Percentiles rank a stretch among this genome's conserved stretches.
Conservation (phyloP, 2,888 invertebrate genomes). For the Myopa tessellatipennis region DNA sequence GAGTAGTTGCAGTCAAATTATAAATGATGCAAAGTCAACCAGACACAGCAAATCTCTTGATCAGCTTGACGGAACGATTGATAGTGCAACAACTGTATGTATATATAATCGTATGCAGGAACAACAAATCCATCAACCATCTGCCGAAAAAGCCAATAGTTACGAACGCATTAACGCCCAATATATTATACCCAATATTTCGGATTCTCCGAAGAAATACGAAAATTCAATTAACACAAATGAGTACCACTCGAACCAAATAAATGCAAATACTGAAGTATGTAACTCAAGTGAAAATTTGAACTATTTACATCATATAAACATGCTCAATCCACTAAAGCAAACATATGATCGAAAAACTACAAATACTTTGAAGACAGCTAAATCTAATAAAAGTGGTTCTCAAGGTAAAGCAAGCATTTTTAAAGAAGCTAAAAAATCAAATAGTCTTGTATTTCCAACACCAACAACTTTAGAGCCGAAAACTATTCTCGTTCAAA, state of each 20-base stretch:
- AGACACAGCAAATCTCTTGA: constrained; percentile 86
- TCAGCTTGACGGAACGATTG: constrained; percentile 72
- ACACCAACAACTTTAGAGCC: neutral
- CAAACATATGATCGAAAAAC: constrained; percentile 40
- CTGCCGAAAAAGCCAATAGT: neutral
- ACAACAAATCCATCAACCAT: constrained; percentile 18
- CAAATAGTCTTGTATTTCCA: constrained; percentile 38
- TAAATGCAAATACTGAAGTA: no score
- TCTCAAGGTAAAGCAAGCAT: constrained; percentile 71
- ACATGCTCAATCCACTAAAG: constrained; percentile 64
- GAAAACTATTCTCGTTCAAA: constrained; percentile 37
- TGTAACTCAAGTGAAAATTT: constrained; percentile 54
- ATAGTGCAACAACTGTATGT: constrained; percentile 66
- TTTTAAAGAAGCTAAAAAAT: constrained; percentile 63
- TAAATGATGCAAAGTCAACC: constrained; percentile 73
- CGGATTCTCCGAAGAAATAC: constrained; percentile 75
- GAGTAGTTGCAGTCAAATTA: constrained; percentile 54
- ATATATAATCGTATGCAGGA: constrained; percentile 41
- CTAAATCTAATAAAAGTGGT: constrained; percentile 67
- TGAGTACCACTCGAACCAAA: neutral
- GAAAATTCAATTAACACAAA: constrained; percentile 71
- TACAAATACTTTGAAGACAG: constrained; percentile 64
- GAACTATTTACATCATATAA: constrained; percentile 66
- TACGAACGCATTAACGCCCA: constrained; percentile 55
- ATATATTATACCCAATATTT: constrained; percentile 73